These are phyloP conservation scores for Himalopsyche tibetana DNA, from an alignment of 2,888 invertebrate species.

Conservation along the genomic window DNA sequence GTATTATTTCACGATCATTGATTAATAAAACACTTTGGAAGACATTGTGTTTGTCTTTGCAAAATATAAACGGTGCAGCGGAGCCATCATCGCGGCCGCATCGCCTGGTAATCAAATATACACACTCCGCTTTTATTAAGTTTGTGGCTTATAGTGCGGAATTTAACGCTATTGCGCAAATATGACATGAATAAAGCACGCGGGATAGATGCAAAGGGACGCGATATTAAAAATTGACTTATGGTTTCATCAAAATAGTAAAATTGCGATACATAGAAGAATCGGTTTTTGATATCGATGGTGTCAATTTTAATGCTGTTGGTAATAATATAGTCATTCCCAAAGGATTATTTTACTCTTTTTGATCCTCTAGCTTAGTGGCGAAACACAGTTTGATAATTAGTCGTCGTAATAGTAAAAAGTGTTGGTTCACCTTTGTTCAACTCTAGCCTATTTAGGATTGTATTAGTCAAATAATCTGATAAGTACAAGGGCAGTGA, in stretches of 20 bases:
- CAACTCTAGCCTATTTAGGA: too few relatives aligned
- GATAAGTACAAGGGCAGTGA: too few relatives aligned
- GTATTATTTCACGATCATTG: neutral
- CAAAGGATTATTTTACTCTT: too few relatives aligned
- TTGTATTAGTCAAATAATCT: too few relatives aligned
- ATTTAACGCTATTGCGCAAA: neutral
- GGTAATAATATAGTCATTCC: too few relatives aligned
- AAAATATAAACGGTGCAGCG: neutral
- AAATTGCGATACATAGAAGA: neutral
- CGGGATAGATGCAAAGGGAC: neutral
- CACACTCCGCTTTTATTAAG: neutral
- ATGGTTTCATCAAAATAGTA: neutral
- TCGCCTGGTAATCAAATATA: neutral
- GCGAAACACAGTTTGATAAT: too few relatives aligned
- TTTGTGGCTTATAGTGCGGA: conserved; percentile 18
- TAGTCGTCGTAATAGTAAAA: too few relatives aligned
- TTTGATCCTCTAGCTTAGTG: too few relatives aligned
- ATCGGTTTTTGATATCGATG: neutral
- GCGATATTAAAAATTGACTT: too few relatives aligned
- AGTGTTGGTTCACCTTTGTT: too few relatives aligned
- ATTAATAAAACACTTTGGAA: neutral
- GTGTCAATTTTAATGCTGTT: neutral
- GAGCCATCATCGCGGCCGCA: neutral
- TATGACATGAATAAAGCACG: neutral
- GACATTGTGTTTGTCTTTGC: neutral